Evolutionary conservation across 2,113 vertebrate species (phyloP).

Genomic region (Crotophaga sulcirostris): DNA sequence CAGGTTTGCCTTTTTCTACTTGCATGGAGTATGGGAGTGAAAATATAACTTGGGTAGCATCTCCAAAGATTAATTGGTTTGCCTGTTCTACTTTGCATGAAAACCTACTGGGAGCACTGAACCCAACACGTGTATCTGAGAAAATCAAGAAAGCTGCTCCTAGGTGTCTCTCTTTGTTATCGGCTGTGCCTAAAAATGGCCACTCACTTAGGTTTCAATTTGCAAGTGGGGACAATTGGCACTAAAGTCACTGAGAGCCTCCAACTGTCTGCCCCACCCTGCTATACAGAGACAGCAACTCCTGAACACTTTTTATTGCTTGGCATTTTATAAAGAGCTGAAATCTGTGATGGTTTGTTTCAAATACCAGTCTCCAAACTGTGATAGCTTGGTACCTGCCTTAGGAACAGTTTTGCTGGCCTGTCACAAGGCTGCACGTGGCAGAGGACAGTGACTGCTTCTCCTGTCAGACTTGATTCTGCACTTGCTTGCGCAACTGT

Average conservation of each 20-base stretch:
- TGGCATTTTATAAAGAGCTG: constrained; percentile 9
- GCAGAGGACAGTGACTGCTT: neutral
- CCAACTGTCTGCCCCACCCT: neutral
- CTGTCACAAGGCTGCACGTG: neutral
- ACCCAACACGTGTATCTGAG: neutral
- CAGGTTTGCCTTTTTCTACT: neutral
- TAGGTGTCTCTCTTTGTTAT: neutral
- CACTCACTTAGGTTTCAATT: neutral
- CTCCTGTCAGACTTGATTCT: neutral
- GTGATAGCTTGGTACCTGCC: neutral
- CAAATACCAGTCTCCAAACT: neutral
- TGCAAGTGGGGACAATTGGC: neutral
- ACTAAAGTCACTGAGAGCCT: neutral
- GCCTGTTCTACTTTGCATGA: neutral
- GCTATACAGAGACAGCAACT: neutral
- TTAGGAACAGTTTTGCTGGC: neutral
- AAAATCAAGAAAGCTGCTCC: neutral
- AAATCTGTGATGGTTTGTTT: neutral
- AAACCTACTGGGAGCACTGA: neutral
- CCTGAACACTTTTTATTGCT: neutral
- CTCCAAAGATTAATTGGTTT: neutral
- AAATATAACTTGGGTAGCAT: neutral
- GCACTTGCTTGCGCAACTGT: neutral
- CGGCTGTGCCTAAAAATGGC: accelerated
- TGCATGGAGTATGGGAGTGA: neutral